Evolutionary conservation across 2,113 vertebrate genomes (phyloP).

Genomic region (Phoenicopterus ruber): DNA sequence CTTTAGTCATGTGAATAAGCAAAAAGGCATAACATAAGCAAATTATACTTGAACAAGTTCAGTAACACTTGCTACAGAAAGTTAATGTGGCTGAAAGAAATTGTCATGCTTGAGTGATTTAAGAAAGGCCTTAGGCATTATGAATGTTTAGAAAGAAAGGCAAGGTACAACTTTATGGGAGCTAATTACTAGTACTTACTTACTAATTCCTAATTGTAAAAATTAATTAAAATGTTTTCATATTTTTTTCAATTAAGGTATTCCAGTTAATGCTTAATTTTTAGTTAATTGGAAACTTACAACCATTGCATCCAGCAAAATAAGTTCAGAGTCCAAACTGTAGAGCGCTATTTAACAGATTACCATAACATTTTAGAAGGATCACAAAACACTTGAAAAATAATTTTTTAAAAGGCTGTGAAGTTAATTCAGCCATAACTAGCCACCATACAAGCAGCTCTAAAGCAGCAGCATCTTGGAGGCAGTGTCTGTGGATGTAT

Average conservation of each 20-base stretch:
- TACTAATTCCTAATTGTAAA: slow-evolving; percentile 22
- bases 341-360: slow-evolving; percentile 41
- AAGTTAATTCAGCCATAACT: slow-evolving; percentile 21
- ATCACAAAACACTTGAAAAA: slow-evolving; percentile 35
- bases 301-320: slow-evolving; percentile 52
- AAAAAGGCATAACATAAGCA: slow-evolving; percentile 60
- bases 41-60: slow-evolving; percentile 47
- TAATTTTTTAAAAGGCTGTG: not conserved
- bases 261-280: slow-evolving; percentile 80
- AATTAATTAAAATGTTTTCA: slow-evolving; percentile 24
- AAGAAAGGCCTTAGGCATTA: not conserved
- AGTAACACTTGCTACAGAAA: slow-evolving; percentile 44
- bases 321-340: slow-evolving; percentile 71
- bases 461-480: not conserved
- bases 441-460: not conserved
- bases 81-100: slow-evolving; percentile 55
- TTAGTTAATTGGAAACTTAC: slow-evolving; percentile 73
- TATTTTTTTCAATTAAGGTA: slow-evolving; percentile 15
- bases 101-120: slow-evolving; percentile 48
- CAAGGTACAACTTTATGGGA: not conserved
- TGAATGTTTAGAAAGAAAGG: not conserved
- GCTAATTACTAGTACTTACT: not conserved
- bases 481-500: not conserved
- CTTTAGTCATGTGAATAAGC: slow-evolving; percentile 58
- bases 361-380: slow-evolving; percentile 45